phyloP scores from a whole-genome alignment of 2,797 vertebrate genomes.

The Ptychadena robeensis region DNA sequence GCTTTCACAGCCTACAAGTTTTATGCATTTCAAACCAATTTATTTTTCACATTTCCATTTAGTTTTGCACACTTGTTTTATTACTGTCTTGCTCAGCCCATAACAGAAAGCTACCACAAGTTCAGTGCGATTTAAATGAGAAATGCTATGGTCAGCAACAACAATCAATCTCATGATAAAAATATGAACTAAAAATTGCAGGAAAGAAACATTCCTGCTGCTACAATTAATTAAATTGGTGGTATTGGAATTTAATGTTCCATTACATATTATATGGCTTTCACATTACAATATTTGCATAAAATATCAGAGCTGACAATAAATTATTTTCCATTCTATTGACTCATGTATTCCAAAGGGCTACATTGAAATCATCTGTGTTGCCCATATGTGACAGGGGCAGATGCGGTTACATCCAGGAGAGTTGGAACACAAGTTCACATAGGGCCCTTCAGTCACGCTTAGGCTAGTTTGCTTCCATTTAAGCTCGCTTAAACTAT shows the following conservation, averaged over 20 bases:
- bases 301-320: not conserved
- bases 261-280: not conserved
- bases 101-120: not conserved
- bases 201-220: not conserved
- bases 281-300: not conserved
- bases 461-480: too few relatives aligned
- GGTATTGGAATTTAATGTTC: not conserved
- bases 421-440: too few relatives aligned
- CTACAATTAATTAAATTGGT: not conserved
- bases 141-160: not conserved
- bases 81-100: not conserved
- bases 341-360: too few relatives aligned
- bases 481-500: too few relatives aligned
- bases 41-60: not conserved
- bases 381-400: too few relatives aligned
- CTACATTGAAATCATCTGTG: too few relatives aligned
- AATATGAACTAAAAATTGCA: not conserved
- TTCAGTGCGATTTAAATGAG: not conserved
- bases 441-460: too few relatives aligned
- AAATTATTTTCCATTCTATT: too few relatives aligned
- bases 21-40: not conserved
- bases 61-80: constrained; percentile 6
- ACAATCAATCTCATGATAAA: not conserved
- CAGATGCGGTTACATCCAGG: too few relatives aligned
- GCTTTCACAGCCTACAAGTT: not conserved